A percentile compares a stretch with the other conserved stretches of the same genome.
phyloP scores from a whole-genome alignment of 2,888 invertebrate genomes.

The Phaonia tiefii region DNA sequence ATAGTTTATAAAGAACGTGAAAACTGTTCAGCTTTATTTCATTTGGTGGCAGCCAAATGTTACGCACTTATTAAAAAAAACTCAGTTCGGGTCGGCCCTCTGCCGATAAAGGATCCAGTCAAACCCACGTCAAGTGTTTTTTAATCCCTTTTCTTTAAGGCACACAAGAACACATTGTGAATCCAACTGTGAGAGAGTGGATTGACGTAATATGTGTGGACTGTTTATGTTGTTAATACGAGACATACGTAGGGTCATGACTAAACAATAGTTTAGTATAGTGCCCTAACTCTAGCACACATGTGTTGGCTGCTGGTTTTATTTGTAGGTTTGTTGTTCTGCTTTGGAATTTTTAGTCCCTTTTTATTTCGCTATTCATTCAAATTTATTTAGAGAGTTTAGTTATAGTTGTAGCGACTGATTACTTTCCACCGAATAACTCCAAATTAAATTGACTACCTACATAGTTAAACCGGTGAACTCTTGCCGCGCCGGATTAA shows the following conservation, averaged over 20 bases:
- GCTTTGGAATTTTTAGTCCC: not conserved
- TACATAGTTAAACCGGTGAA: conserved; percentile 40
- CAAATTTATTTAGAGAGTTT: conserved; percentile 30
- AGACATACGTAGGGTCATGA: too few relatives aligned
- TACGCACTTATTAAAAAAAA: conserved; percentile 3
- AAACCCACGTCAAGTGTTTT: conserved; percentile 63
- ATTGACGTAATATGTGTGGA: conserved; percentile 53
- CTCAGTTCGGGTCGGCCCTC: conserved; percentile 23
- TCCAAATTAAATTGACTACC: conserved; percentile 48
- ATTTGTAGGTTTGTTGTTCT: not conserved
- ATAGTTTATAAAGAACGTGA: conserved; percentile 60
- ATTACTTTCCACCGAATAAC: not conserved
- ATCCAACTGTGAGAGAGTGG: conserved; percentile 27
- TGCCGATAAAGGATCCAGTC: conserved; percentile 36
- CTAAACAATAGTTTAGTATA: not conserved
- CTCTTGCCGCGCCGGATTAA: conserved; percentile 47
- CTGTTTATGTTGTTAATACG: conserved; percentile 12
- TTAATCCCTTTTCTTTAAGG: conserved; percentile 48
- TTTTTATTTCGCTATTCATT: conserved; percentile 35
- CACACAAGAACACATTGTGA: conserved; percentile 22
- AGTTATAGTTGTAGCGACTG: conserved; percentile 49
- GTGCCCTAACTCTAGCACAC: conserved; percentile 2
- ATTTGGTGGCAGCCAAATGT: not conserved
- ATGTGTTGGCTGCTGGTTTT: conserved; percentile 28
- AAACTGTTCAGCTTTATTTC: conserved; percentile 50